Percentiles rank a stretch among this genome's conserved stretches.
phyloP scores from a whole-genome alignment of 1,140 invertebrate species.

The Megalopta genalis region DNA sequence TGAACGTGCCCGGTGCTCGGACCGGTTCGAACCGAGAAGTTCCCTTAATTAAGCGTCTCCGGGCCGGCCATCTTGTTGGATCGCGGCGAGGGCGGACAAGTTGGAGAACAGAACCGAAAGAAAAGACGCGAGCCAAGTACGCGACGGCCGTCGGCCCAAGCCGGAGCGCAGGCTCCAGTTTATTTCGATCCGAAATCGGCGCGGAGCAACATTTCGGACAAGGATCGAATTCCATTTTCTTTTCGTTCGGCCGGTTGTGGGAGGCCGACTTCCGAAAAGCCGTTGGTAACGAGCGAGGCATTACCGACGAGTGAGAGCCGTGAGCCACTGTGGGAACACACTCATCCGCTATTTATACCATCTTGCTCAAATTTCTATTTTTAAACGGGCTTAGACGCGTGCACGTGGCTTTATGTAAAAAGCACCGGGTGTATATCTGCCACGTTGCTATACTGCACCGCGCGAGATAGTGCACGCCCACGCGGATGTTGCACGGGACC shows the following conservation, averaged over 20 bases:
- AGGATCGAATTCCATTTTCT: constrained; percentile 39
- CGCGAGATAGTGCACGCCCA: constrained; percentile 21
- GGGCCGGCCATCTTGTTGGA: too few species aligned
- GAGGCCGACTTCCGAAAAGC: constrained; percentile 26
- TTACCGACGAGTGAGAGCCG: constrained; percentile 40
- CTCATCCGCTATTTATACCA: constrained; percentile 65
- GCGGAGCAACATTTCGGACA: neutral
- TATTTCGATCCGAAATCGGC: neutral
- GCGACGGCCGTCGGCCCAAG: neutral
- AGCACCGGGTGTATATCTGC: neutral
- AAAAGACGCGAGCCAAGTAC: neutral
- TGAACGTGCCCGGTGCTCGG: too few species aligned
- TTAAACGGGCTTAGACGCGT: constrained; percentile 49
- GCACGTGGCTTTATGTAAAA: constrained; percentile 60
- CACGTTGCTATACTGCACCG: too few species aligned
- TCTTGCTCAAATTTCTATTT: constrained; percentile 67
- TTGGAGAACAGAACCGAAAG: neutral
- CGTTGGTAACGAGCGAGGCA: constrained; percentile 31
- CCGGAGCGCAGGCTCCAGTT: neutral
- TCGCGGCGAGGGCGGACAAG: too few species aligned
- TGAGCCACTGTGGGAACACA: constrained; percentile 48
- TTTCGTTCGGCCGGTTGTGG: constrained; percentile 12
- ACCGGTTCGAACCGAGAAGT: too few species aligned
- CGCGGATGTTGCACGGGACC: neutral
- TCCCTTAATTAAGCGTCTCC: too few species aligned